Percentiles rank a stretch among this genome's conserved stretches.
Evolutionary conservation across 2,113 vertebrate genomes (phyloP).

Genomic region (Alouatta palliata): DNA sequence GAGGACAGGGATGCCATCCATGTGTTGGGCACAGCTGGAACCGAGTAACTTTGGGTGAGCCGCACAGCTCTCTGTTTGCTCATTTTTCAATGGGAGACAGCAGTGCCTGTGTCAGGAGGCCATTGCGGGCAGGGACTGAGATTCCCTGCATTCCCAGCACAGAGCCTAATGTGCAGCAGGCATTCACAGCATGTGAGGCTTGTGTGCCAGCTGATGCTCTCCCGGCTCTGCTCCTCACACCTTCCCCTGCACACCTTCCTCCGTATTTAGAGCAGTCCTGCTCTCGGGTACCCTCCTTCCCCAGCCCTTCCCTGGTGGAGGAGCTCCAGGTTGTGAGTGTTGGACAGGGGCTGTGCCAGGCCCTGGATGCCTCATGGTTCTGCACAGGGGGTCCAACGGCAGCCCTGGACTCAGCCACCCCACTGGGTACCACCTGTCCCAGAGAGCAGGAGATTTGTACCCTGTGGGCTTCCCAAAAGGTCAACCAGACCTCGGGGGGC

Average conservation of each 20-base stretch:
- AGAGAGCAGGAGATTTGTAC: slow-evolving; percentile 6
- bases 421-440: slow-evolving; percentile 56
- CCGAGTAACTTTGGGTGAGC: background rate
- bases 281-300: background rate
- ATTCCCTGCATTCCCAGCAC: background rate
- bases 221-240: background rate
- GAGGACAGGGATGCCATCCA: too few relatives aligned
- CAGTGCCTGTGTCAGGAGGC: background rate
- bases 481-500: slow-evolving; percentile 50
- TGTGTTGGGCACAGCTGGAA: background rate
- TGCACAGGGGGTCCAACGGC: background rate
- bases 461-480: slow-evolving; percentile 55
- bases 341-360: background rate
- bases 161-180: background rate
- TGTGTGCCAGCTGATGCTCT: background rate
- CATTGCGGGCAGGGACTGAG: background rate
- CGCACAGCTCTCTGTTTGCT: background rate
- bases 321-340: background rate
- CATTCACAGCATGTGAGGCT: background rate
- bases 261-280: background rate
- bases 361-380: background rate
- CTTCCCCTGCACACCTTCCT: background rate
- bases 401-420: background rate
- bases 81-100: background rate
- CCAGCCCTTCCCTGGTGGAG: background rate